Evolutionary conservation across 2,113 vertebrate genomes (phyloP).

Genomic region (Semnopithecus entellus): DNA sequence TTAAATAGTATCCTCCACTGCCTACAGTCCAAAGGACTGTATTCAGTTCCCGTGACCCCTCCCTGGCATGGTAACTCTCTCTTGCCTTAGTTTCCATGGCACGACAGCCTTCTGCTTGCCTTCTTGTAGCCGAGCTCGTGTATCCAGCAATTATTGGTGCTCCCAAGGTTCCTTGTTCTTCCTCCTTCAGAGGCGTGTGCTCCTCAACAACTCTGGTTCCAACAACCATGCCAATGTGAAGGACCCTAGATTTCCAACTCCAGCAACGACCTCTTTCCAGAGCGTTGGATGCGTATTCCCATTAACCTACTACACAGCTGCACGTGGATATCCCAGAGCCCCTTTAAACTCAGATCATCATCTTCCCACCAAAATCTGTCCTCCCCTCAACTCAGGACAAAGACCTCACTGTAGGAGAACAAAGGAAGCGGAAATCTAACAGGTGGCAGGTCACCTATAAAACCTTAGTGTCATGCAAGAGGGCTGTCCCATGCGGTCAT

Average conservation of each 20-base stretch:
- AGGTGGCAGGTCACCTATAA: neutral
- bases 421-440: neutral
- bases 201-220: neutral
- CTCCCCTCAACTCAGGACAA: neutral
- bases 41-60: neutral
- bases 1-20: no score
- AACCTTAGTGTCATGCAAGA: rapidly evolving
- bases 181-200: neutral
- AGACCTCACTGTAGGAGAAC: neutral
- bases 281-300: neutral
- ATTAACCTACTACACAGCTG: rapidly evolving
- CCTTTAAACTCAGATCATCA: neutral
- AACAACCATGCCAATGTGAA: neutral
- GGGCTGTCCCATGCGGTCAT: rapidly evolving
- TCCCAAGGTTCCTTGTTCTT: neutral
- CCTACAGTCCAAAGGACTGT: neutral
- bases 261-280: neutral
- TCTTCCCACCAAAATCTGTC: neutral
- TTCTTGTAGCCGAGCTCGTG: neutral
- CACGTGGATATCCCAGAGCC: rapidly evolving
- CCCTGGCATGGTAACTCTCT: neutral
- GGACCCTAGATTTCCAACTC: neutral
- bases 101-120: rapidly evolving
- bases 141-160: neutral
- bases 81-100: neutral